Base-by-base conservation (phyloP, 2,113 vertebrate genomes). In the Eptesicus fuscus region DNA sequence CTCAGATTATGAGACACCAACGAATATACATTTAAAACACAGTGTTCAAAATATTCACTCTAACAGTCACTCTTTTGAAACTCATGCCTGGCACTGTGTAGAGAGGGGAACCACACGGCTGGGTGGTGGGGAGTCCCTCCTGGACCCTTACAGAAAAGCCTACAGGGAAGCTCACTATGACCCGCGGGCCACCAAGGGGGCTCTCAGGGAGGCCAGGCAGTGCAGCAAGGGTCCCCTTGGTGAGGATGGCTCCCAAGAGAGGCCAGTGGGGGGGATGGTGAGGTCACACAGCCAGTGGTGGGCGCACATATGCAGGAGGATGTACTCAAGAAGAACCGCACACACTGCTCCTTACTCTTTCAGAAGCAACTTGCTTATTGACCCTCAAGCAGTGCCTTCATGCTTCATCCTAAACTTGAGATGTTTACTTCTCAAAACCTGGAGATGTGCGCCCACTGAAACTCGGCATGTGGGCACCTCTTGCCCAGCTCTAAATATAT, bases 311-410 rank as follows among this genome's bases (percentile, higher is more conserved):
- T 4, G 10, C 28, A 44, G 35, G 71, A 42, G 13, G 35, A 14
- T 0, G 10, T 13, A 3, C 30, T 32, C 16, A 0, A 6, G 61
- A 8, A 49, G 9, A 42, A 0, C 0, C 8, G 3, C 12, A 1
- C 0, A 0, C 0, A 0, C 0, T 4, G 4, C 56, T 10, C 42
- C 0, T 3, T 25, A 7, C 1, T n/a, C 2, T 4, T 9, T 35
- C 37, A 7, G 28, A 3, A 84, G 3, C 30, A 14, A 1, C 22
- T 6, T 2, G 22, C 74, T 37, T n/a, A 25, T 8, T 49, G 14
- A 1, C 12, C 17, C 42, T 5, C 30, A 10, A 42, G 53, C 9
- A 9, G 0, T 1, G 25, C 23, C 12, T n/a, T 61, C 2, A 4
- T 5, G 0, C 16, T 8, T 9, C 18, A 23, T 17, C 25, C 61